Base-by-base conservation (phyloP, 1,140 invertebrate species). In the Sitodiplosis mosellana region DNA sequence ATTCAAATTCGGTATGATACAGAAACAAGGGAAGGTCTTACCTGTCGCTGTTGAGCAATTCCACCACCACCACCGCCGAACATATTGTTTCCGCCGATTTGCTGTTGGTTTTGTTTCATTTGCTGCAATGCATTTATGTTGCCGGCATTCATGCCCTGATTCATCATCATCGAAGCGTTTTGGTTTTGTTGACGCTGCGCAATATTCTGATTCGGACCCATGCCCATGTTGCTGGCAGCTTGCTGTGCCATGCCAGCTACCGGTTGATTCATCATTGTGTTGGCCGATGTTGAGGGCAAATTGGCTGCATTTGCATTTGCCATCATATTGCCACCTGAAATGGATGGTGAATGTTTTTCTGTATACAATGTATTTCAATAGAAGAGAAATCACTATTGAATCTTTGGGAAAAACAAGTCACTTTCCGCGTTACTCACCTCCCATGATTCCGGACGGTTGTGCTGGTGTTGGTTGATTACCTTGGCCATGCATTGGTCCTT, bases 31-130 rank as follows among this genome's bases (percentile, higher is more conserved):
- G n/a, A n/a, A n/a, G n/a, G n/a, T 27, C 10, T 3, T 27, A 27
- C 27, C 27, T 27, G 27, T 61, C 55, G 61, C 68, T 69, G 46
- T 66, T 59, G 45, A 61, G 61, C 59, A 67, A 66, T 66, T 10
- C 4, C 27, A 27, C 27, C 27, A 27, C 27, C 27, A 27, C 4
- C 27, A 27, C 27, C 27, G 27, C 4, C 27, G 10, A 27, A 27
- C 27, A 27, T 27, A 27, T 27, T 27, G 10, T 27, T 27, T 3
- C 27, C 27, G 27, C 27, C 27, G 27, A 27, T 27, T 38, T 38
- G 36, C 36, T 38, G 36, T 17, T 38, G 36, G 5, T 38, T 14
- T 14, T 38, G 36, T 47, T 59, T 59, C 58, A 59, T 59, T 41
- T 38, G 36, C 14, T 38, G 36, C 10, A 57, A 55, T 10, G 27